Conservation (phyloP, 2,888 invertebrate genomes). For the Chorisops tibialis region DNA sequence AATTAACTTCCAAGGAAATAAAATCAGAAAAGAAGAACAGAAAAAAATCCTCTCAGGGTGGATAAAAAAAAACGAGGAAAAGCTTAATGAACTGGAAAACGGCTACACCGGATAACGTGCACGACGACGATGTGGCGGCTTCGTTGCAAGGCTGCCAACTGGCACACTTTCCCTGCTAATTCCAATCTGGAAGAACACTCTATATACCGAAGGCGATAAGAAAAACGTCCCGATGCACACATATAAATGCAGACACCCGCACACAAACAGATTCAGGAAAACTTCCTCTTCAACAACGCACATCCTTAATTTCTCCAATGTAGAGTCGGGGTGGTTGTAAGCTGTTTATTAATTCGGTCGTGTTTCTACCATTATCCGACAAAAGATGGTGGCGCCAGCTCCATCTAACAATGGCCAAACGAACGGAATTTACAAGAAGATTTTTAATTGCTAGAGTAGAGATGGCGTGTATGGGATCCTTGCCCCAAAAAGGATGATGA, state of each 20-base stretch:
- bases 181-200: not conserved
- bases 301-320: not conserved
- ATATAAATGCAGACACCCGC: not conserved
- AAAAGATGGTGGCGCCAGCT: not conserved
- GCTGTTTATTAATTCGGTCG: conserved; percentile 12
- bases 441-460: conserved; percentile 16
- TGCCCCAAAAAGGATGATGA: no score
- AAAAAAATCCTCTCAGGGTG: not conserved
- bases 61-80: not conserved
- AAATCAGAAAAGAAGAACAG: not conserved
- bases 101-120: not conserved
- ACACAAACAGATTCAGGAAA: not conserved
- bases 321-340: not conserved
- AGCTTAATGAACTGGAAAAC: conserved; percentile 18
- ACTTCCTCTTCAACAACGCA: not conserved
- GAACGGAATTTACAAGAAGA: conserved; percentile 5
- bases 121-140: not conserved
- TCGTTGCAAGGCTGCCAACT: conserved; percentile 5
- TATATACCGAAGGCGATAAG: not conserved
- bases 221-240: not conserved
- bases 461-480: not conserved
- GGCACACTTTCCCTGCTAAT: conserved; percentile 2
- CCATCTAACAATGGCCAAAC: conserved; percentile 4
- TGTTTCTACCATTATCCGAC: not conserved
- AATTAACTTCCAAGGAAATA: not conserved